Conservation (phyloP, 2,888 invertebrate species). For the Cartodere bifasciata region DNA sequence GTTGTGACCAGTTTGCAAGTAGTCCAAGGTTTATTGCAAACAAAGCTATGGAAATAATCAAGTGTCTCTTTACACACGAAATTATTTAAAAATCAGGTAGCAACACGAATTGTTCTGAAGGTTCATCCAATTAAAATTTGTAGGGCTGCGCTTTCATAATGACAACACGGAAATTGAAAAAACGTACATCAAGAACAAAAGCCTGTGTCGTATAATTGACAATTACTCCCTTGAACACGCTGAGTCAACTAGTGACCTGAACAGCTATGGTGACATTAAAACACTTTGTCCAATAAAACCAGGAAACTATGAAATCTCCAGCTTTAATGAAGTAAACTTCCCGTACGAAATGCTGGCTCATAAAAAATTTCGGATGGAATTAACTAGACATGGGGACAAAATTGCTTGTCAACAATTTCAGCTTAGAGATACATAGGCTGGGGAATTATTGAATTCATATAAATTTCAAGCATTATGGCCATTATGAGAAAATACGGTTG, state of each 20-base stretch:
- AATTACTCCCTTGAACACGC: constrained; percentile 9
- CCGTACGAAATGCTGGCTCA: constrained; percentile 7
- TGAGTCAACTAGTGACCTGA: no score
- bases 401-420: constrained; percentile 11
- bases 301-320: constrained; percentile 7
- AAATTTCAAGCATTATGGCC: no score
- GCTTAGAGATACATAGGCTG: no score
- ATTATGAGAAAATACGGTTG: no score
- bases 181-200: constrained; percentile 8
- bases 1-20: no score
- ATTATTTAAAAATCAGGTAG: no score
- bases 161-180: constrained; percentile 6
- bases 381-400: constrained; percentile 9
- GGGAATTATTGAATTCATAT: no score
- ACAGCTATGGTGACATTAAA: constrained; percentile 3
- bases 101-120: no score
- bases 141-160: not conserved
- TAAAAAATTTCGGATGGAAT: constrained; percentile 9
- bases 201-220: constrained; percentile 10
- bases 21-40: no score
- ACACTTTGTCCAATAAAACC: constrained; percentile 7
- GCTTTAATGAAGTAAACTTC: constrained; percentile 8
- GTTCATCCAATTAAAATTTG: not conserved
- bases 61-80: no score
- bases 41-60: no score